Conservation (phyloP, 2,113 vertebrate species). For the Nyctereutes procyonoides region DNA sequence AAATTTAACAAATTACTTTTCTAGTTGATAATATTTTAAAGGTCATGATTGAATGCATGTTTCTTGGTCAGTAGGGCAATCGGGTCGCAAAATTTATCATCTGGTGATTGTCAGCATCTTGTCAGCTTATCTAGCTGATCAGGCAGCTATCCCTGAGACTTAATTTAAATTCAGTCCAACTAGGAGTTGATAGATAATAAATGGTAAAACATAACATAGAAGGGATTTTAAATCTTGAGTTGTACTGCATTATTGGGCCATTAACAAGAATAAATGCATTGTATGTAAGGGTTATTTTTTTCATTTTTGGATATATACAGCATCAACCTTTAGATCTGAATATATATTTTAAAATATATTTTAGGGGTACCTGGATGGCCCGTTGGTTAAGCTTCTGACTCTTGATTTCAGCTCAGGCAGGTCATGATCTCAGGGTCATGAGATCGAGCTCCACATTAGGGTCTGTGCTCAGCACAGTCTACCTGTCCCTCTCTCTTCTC, state of each 20-base stretch:
- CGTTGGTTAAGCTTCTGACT: not conserved
- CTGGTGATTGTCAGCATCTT: not conserved
- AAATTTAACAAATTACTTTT: slow-evolving; percentile 1
- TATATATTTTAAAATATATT: not conserved
- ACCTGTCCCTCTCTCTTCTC: not conserved
- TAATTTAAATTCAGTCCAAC: not conserved
- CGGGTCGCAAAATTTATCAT: not conserved
- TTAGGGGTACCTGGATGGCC: not conserved
- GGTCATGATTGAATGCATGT: not conserved
- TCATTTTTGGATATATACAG: not conserved
- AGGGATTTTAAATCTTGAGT: not conserved
- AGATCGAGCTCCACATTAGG: not conserved
- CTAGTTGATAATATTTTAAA: not conserved
- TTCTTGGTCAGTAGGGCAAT: not conserved
- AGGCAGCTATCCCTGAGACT: not conserved
- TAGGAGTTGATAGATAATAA: not conserved
- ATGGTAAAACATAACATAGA: not conserved
- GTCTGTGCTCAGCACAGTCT: not conserved
- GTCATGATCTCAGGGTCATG: not conserved
- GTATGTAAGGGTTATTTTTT: not conserved
- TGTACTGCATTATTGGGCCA: not conserved
- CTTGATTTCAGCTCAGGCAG: not conserved
- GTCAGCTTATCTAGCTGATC: not conserved
- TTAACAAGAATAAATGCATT: not conserved
- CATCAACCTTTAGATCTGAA: not conserved